These are phyloP conservation scores for Vanacampus margaritifer DNA, from an alignment of 2,113 vertebrate genomes.

Conservation along the genomic window DNA sequence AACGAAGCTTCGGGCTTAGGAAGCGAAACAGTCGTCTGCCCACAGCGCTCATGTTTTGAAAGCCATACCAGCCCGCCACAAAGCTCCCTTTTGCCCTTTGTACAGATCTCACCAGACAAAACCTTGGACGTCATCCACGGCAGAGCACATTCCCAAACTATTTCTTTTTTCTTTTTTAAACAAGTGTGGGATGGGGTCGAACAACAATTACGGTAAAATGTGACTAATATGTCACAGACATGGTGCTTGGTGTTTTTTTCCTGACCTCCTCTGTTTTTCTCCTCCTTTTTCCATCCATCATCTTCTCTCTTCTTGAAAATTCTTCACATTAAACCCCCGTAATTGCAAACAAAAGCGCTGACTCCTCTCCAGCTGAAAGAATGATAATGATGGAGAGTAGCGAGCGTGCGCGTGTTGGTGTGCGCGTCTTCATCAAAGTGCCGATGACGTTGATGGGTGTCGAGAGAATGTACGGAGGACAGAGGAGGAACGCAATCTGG, in stretches of 20 bases:
- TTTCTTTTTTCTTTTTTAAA: constrained; percentile 65
- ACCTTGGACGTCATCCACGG: constrained; percentile 67
- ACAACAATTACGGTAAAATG: constrained; percentile 81
- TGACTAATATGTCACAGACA: constrained; percentile 79
- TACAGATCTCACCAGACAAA: constrained; percentile 69
- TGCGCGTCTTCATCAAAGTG: constrained; percentile 64
- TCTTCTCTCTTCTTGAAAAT: constrained; percentile 55
- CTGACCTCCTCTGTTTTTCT: constrained; percentile 54
- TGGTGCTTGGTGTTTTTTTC: constrained; percentile 54
- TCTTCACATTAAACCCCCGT: constrained; percentile 67
- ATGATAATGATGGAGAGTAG: constrained; percentile 71
- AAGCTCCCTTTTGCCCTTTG: constrained; percentile 67
- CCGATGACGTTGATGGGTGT: constrained; percentile 62
- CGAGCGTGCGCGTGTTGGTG: constrained; percentile 29
- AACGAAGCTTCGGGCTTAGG: constrained; percentile 60
- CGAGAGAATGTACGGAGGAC: constrained; percentile 65
- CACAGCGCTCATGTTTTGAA: constrained; percentile 62
- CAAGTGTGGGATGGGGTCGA: constrained; percentile 73
- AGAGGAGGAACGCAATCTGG: constrained; percentile 74
- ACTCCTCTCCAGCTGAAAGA: constrained; percentile 72
- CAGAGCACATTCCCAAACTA: constrained; percentile 67
- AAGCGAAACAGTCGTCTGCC: constrained; percentile 53
- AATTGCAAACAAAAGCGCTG: constrained; percentile 79
- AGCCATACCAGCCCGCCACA: constrained; percentile 66
- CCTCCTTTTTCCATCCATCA: constrained; percentile 58